Percentiles rank a stretch among this genome's conserved stretches.
Evolutionary conservation across 1,140 invertebrate genomes (phyloP).

Genomic region (Tachypleus tridentatus): DNA sequence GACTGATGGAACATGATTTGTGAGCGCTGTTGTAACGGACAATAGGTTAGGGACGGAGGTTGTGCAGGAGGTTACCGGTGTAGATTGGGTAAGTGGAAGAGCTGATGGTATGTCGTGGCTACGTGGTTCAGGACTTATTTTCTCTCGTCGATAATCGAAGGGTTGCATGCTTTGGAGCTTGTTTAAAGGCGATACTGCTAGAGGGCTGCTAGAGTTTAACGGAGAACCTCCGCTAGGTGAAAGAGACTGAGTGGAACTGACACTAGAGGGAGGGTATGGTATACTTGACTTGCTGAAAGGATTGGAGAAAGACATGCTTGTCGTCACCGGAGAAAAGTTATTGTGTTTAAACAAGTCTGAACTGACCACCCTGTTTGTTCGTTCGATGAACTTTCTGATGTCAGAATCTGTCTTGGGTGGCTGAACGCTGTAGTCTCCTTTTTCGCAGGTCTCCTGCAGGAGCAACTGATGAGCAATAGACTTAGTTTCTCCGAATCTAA

Average conservation of each 20-base stretch:
- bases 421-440: slow-evolving; percentile 9
- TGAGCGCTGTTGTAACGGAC: slow-evolving; percentile 9
- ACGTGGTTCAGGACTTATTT: slow-evolving; percentile 42
- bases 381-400: slow-evolving; percentile 45
- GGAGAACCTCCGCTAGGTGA: slow-evolving; percentile 16
- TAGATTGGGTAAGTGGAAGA: slow-evolving; percentile 30
- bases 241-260: slow-evolving; percentile 24
- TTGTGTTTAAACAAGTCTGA: slow-evolving; percentile 26
- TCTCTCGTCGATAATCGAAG: slow-evolving; percentile 64
- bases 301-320: too few species aligned
- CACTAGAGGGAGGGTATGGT: not conserved
- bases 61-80: slow-evolving; percentile 27
- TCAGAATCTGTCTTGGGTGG: slow-evolving; percentile 35
- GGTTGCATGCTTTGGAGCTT: slow-evolving; percentile 88
- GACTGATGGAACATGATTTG: slow-evolving; percentile 27
- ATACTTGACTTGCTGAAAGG: too few species aligned
- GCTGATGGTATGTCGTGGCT: slow-evolving; percentile 40
- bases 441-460: slow-evolving; percentile 40
- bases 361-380: slow-evolving; percentile 23
- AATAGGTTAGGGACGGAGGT: slow-evolving; percentile 23
- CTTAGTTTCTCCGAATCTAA: slow-evolving; percentile 68
- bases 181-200: slow-evolving; percentile 57
- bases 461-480: slow-evolving; percentile 66
- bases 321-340: slow-evolving; percentile 23
- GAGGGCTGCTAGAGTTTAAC: slow-evolving; percentile 29